Evolutionary conservation across 92 coral and sea anemone genomes (phyloP).

Genomic region (Plumapathes pennacea): DNA sequence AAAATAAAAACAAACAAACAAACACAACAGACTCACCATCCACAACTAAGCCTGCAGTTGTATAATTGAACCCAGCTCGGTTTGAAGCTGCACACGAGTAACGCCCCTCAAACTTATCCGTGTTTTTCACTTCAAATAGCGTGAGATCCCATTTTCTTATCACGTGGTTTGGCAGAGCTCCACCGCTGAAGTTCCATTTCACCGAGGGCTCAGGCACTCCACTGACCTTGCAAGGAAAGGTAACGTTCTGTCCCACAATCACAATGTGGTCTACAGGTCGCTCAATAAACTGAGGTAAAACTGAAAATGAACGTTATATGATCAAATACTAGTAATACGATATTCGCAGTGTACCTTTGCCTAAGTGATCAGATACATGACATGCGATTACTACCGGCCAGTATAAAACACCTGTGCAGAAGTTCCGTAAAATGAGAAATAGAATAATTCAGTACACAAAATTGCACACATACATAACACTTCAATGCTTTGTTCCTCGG

Average conservation of each 20-base stretch:
- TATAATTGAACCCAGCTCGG: constrained; percentile 26
- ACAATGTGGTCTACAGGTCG: constrained; percentile 1
- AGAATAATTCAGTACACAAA: too few species aligned
- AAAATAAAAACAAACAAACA: not conserved
- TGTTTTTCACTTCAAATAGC: constrained; percentile 14
- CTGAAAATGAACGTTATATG: too few species aligned
- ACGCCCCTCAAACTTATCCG: constrained; percentile 23
- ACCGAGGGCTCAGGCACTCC: constrained; percentile 37
- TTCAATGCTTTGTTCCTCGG: constrained; percentile 5
- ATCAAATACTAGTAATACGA: not conserved
- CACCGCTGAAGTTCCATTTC: constrained; percentile 22
- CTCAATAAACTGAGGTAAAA: constrained; percentile 40
- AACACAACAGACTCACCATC: constrained; percentile 17
- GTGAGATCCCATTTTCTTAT: not conserved
- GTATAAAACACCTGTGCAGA: too few species aligned
- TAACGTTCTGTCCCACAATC: constrained; percentile 7
- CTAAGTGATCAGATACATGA: too few species aligned
- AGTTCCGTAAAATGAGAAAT: too few species aligned
- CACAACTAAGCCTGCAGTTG: constrained; percentile 23
- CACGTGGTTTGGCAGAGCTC: constrained; percentile 12
- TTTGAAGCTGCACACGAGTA: constrained; percentile 47
- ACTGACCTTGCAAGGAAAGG: constrained; percentile 38
- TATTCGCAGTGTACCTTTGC: not conserved
- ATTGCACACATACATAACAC: constrained; percentile 36
- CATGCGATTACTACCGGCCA: too few species aligned